A percentile compares a stretch with the other conserved stretches of the same genome.
phyloP scores from a whole-genome alignment of 2,888 invertebrate species.

The Ichneumoninae sp. region DNA sequence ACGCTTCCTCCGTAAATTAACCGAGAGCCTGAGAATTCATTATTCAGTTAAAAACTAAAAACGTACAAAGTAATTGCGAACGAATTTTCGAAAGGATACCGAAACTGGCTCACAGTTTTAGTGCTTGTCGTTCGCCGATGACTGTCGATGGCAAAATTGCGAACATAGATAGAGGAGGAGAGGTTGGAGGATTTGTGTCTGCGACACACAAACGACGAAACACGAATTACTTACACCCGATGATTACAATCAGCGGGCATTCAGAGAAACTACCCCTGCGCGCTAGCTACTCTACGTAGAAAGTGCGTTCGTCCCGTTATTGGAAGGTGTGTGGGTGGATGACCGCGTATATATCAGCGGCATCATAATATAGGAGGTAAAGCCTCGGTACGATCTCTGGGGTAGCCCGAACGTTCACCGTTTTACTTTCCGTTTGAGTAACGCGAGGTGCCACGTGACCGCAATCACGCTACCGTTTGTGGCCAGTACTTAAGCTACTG shows the following conservation, averaged over 20 bases:
- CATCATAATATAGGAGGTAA: not conserved
- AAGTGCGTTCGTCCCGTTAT: constrained; percentile 57
- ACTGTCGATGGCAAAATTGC: constrained; percentile 5
- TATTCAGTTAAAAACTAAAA: not conserved
- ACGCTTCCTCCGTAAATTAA: not conserved
- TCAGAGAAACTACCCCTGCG: constrained; percentile 81
- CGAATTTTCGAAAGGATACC: not conserved
- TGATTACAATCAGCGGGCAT: constrained; percentile 84
- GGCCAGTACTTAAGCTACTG: constrained; percentile 79
- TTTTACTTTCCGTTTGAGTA: constrained; percentile 81
- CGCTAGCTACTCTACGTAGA: constrained; percentile 56
- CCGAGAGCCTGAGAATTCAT: not conserved
- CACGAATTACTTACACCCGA: constrained; percentile 83
- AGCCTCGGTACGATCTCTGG: constrained; percentile 24
- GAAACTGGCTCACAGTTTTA: constrained; percentile 35
- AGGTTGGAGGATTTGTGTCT: constrained; percentile 67
- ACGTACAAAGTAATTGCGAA: not conserved
- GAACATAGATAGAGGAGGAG: not conserved
- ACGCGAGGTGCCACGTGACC: constrained; percentile 83
- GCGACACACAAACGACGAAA: constrained; percentile 71
- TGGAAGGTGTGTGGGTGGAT: constrained; percentile 59
- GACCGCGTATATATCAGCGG: constrained; percentile 33
- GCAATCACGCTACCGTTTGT: constrained; percentile 82
- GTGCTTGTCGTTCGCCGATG: constrained; percentile 32
- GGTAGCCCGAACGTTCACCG: constrained; percentile 70